phyloP scores from a whole-genome alignment of 1,140 invertebrate species.

The Aphaenogaster floridana region DNA sequence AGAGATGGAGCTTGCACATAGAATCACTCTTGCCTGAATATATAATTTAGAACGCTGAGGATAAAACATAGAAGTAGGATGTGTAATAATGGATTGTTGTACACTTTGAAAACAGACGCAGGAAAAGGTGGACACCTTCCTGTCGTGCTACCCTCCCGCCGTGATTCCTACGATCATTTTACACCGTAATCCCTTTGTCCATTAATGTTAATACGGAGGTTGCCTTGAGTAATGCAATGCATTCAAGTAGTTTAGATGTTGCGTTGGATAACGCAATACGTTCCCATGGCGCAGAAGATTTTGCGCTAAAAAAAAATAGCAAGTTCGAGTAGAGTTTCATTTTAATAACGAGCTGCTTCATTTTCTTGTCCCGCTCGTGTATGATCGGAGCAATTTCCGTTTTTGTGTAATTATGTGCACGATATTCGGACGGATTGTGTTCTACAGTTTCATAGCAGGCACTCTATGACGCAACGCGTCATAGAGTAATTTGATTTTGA shows the following conservation, averaged over 20 bases:
- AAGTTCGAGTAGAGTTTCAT: neutral
- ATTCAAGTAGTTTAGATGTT: constrained; percentile 3
- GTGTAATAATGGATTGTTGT: neutral
- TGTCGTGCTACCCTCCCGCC: constrained; percentile 28
- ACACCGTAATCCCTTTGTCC: constrained; percentile 49
- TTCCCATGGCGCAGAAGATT: neutral
- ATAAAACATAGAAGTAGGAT: constrained; percentile 2
- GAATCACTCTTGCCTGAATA: neutral
- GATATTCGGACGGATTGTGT: neutral
- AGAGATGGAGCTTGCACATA: neutral
- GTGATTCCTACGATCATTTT: constrained; percentile 59
- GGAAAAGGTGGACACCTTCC: constrained; percentile 68
- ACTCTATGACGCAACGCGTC: neutral
- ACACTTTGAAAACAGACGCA: constrained; percentile 37
- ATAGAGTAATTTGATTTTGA: constrained; percentile 60
- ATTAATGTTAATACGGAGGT: constrained; percentile 59
- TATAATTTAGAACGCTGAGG: constrained; percentile 12
- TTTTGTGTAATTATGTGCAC: neutral
- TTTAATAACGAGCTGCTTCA: neutral
- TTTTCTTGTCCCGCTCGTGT: neutral
- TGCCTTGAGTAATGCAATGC: neutral
- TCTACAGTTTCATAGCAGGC: neutral
- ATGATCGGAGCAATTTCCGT: neutral
- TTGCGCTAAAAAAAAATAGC: neutral
- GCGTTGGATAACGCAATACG: neutral